Base-by-base conservation (phyloP, 2,888 invertebrate species). In the Drosophila prolongata region DNA sequence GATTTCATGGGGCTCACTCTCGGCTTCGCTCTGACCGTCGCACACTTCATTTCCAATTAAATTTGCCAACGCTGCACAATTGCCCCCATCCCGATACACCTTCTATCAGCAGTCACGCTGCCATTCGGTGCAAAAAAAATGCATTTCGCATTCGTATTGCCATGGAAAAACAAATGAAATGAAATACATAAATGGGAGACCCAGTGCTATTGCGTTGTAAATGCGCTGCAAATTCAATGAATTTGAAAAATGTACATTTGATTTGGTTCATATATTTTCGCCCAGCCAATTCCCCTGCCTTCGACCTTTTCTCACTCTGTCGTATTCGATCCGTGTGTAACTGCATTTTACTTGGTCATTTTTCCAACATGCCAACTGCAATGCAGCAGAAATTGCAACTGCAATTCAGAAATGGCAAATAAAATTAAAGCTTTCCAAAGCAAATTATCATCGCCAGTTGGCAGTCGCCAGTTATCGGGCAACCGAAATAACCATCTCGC, bases 1-100 rank as follows among this genome's bases (percentile, higher is more conserved):
- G 52, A 49, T 67, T 68, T 68, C 66, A 52, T 58, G 56, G 38
- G 8, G 37, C 40, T 52, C 27, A 46, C 43, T 60, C 61, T 35
- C 19, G n/a, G 40, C 52, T 37, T 37, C 19, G 52, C 49, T 44
- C 47, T 53, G 71, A 64, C 57, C 56, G 55, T 59, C 70, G 57
- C 62, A 75, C 80, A 77, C 87, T 83, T 84, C 84, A 87, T 87
- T 81, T 89, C 75, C 87, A 89, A 89, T 89, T 87, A 86, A 89
- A 88, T 88, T 85, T 78, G 84, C 88, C 76, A 74, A 76, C 77
- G 76, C 75, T 80, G 89, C 87, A 89, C 73, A 84, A 84, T 75
- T 82, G 44, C 50, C 43, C 8, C 71, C 50, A 13, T 30, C 19
- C 9, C 71, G 46, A 27, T 49, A 35, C 37, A 57, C 58, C 61